Percentiles rank a stretch among this genome's conserved stretches.
These are phyloP conservation scores for Mactromeris polynyma DNA, from an alignment of 2,888 invertebrate species.

Conservation along the genomic window DNA sequence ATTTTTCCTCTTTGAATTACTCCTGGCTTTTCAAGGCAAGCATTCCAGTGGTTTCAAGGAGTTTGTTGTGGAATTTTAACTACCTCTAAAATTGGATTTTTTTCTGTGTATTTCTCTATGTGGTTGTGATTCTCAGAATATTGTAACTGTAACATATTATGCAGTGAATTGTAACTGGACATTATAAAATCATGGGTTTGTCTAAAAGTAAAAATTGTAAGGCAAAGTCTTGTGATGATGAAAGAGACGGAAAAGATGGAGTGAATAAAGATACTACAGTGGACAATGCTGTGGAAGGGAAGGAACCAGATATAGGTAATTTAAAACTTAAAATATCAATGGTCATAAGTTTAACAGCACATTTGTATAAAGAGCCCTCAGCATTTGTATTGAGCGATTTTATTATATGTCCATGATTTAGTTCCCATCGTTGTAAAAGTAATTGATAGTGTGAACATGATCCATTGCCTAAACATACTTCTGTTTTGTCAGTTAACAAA, in stretches of 20 bases:
- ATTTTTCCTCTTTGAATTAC: constrained; percentile 9
- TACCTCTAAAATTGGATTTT: background rate
- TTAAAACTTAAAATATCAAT: background rate
- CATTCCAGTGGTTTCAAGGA: background rate
- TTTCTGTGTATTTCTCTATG: background rate
- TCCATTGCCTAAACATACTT: too few species aligned
- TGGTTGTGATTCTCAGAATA: background rate
- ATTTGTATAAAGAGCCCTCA: too few species aligned
- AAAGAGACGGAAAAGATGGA: constrained; percentile 3
- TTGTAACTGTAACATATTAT: constrained; percentile 3
- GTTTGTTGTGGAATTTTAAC: constrained; percentile 17
- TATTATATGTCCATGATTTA: too few species aligned
- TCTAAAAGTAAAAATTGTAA: constrained; percentile 44
- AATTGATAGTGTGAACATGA: too few species aligned
- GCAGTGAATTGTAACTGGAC: background rate
- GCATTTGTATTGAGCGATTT: too few species aligned
- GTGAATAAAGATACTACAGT: background rate
- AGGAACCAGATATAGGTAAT: background rate
- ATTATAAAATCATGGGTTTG: constrained; percentile 36
- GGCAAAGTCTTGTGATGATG: background rate
- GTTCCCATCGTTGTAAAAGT: too few species aligned
- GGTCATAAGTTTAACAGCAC: too few species aligned
- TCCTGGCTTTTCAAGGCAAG: background rate
- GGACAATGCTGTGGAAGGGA: background rate
- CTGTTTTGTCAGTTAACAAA: too few species aligned